phyloP scores from a whole-genome alignment of 2,113 vertebrate species.

The Mionectes macconnelli region DNA sequence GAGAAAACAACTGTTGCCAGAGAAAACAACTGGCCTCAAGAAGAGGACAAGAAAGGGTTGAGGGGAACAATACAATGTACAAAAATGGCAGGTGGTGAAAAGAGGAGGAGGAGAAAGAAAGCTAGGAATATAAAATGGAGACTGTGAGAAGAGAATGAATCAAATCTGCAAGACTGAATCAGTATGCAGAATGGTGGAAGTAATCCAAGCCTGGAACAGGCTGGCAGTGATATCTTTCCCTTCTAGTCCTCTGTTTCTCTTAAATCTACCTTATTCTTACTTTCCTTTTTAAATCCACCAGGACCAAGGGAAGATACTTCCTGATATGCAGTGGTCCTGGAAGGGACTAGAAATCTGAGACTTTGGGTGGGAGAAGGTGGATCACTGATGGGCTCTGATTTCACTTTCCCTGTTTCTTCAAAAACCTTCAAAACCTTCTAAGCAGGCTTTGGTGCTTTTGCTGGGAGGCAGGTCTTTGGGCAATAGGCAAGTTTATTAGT shows the following conservation, averaged over 20 bases:
- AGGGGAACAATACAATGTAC: background rate
- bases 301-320: background rate
- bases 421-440: background rate
- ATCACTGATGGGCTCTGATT: background rate
- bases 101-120: background rate
- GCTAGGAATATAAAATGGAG: background rate
- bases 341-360: background rate
- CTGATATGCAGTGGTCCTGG: background rate
- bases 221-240: background rate
- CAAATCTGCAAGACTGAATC: background rate
- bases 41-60: background rate
- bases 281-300: background rate
- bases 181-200: background rate
- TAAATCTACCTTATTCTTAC: background rate
- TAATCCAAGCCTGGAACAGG: background rate
- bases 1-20: background rate
- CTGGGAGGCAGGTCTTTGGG: background rate
- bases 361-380: background rate
- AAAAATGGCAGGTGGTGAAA: background rate
- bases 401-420: background rate
- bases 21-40: background rate
- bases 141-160: background rate
- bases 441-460: background rate
- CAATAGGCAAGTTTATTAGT: background rate
- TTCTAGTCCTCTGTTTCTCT: background rate